phyloP scores from a whole-genome alignment of 2,797 vertebrate species.

The Dromococcyx pavoninus region DNA sequence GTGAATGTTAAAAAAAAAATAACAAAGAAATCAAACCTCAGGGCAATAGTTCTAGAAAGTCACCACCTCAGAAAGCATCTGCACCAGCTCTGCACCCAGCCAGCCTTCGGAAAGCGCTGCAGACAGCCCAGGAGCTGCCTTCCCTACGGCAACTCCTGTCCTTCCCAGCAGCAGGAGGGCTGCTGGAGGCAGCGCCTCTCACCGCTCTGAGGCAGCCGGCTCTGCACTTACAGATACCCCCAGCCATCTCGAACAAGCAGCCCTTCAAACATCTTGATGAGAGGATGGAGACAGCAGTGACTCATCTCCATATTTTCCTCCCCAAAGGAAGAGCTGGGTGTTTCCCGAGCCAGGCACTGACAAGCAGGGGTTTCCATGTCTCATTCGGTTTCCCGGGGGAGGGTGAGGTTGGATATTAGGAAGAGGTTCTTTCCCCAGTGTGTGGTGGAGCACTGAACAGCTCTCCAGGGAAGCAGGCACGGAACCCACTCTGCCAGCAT shows the following conservation, averaged over 20 bases:
- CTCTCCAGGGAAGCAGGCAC: no score
- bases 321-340: not conserved
- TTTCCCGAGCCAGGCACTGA: not conserved
- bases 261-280: not conserved
- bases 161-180: not conserved
- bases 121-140: not conserved
- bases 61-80: not conserved
- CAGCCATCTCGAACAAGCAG: not conserved
- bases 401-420: no score
- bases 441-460: no score
- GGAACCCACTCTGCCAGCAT: no score
- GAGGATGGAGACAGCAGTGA: not conserved
- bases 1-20: not conserved
- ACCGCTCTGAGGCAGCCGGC: not conserved
- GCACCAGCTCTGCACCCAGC: not conserved
- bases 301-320: not conserved
- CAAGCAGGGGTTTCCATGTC: not conserved
- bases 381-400: not conserved
- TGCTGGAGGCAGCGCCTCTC: not conserved
- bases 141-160: not conserved
- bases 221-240: not conserved
- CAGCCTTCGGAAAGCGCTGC: not conserved
- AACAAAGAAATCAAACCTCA: not conserved
- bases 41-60: not conserved
- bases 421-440: no score